Evolutionary conservation across 2,797 vertebrate genomes (phyloP).

Genomic region (Sylvilagus floridanus): DNA sequence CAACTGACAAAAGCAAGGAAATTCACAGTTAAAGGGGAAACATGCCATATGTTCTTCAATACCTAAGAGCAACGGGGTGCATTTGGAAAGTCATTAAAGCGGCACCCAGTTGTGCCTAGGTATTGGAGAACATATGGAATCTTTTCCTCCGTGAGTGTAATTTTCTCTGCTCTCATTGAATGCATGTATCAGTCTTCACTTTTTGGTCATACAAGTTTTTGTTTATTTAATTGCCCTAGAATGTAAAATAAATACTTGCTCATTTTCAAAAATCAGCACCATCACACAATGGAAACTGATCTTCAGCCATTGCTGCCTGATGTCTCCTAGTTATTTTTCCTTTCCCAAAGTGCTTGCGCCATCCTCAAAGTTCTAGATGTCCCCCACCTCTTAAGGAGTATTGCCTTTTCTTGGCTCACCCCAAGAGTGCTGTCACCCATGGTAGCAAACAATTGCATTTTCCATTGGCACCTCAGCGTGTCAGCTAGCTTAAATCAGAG

Average conservation of each 20-base stretch:
- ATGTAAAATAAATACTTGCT: constrained; percentile 80
- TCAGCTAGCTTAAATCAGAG: constrained; percentile 16
- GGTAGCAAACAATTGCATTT: not conserved
- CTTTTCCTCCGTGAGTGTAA: constrained; percentile 86
- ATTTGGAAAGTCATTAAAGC: constrained; percentile 91
- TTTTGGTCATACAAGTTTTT: constrained; percentile 73
- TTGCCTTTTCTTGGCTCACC: not conserved
- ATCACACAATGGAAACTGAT: constrained; percentile 27
- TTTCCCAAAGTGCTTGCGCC: not conserved
- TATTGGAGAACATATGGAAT: constrained; percentile 90
- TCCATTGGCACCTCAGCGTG: not conserved
- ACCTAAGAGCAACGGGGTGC: constrained; percentile 89
- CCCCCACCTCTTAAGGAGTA: not conserved
- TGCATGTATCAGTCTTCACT: constrained; percentile 84
- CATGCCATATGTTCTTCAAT: constrained; percentile 88
- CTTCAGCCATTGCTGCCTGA: constrained; percentile 3
- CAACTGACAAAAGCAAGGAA: constrained; percentile 89
- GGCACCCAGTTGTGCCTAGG: constrained; percentile 91
- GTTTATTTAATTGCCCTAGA: constrained; percentile 79
- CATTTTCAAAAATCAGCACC: constrained; percentile 67
- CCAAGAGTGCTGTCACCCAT: not conserved
- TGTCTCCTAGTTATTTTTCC: constrained; percentile 40
- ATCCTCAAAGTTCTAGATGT: not conserved
- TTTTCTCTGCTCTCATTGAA: constrained; percentile 85
- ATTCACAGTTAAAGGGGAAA: constrained; percentile 87